Percentiles rank a stretch among this genome's conserved stretches.
These are phyloP conservation scores for Phaethon lepturus DNA, from an alignment of 2,113 vertebrate species.

Conservation along the genomic window DNA sequence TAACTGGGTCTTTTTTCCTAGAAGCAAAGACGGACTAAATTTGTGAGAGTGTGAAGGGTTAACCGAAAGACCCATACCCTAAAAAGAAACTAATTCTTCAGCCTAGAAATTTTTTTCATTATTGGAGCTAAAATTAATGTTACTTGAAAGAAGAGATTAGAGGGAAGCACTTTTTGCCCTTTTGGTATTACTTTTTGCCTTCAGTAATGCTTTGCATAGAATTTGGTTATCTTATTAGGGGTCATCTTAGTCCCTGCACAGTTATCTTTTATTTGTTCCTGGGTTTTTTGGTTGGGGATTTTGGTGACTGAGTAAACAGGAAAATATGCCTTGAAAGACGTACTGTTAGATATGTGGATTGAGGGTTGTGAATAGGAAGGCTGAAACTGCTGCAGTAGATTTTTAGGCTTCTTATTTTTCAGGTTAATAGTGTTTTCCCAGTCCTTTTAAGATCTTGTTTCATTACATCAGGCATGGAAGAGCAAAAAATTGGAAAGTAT, in stretches of 20 bases:
- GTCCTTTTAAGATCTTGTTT: conserved; percentile 37
- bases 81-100: conserved; percentile 12
- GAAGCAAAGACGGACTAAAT: not conserved
- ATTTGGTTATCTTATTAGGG: not conserved
- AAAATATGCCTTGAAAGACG: conserved; percentile 5
- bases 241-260: not conserved
- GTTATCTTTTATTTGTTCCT: not conserved
- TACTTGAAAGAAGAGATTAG: conserved; percentile 48
- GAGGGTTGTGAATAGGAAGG: conserved; percentile 1
- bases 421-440: conserved; percentile 30
- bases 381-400: conserved; percentile 22
- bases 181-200: conserved; percentile 24
- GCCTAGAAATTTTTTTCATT: not conserved
- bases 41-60: not conserved
- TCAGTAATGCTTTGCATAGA: not conserved
- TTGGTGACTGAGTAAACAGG: not conserved
- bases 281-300: not conserved
- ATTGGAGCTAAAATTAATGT: conserved; percentile 30
- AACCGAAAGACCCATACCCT: not conserved
- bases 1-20: not conserved
- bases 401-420: conserved; percentile 56
- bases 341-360: not conserved
- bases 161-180: not conserved
- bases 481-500: not conserved
- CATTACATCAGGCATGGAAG: conserved; percentile 1